A percentile compares a stretch with the other conserved stretches of the same genome.
Conservation (phyloP, 2,797 vertebrate genomes). For the Acanthis flammea region DNA sequence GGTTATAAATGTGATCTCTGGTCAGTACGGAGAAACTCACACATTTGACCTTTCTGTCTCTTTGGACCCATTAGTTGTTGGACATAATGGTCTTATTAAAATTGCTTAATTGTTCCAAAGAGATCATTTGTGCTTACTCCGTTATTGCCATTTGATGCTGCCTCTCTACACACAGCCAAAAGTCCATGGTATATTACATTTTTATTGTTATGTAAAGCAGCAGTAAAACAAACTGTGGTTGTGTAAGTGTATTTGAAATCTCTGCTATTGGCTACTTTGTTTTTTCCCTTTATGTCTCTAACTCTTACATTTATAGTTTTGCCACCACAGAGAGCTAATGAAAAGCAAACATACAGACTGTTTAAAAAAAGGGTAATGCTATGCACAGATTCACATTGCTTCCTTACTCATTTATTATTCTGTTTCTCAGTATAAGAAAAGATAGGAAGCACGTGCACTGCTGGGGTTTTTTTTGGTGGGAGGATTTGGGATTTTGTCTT, state of each 20-base stretch:
- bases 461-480: neutral
- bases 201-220: constrained; percentile 53
- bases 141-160: neutral
- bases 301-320: neutral
- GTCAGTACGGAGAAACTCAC: neutral
- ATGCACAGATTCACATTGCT: neutral
- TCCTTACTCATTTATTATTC: neutral
- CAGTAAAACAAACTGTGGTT: neutral
- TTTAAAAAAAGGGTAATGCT: neutral
- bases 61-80: neutral
- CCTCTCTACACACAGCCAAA: neutral
- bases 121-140: neutral
- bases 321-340: constrained; percentile 32
- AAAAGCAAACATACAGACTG: constrained; percentile 4
- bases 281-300: neutral
- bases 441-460: neutral
- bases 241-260: constrained; percentile 12
- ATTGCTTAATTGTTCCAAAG: constrained; percentile 22
- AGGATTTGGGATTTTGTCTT: neutral
- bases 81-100: neutral
- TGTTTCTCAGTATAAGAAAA: neutral
- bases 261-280: constrained; percentile 26
- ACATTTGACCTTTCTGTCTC: constrained; percentile 3
- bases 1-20: neutral
- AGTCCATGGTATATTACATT: constrained; percentile 1